Conservation (phyloP, 2,888 invertebrate species). For the Drosophila subsilvestris region DNA sequence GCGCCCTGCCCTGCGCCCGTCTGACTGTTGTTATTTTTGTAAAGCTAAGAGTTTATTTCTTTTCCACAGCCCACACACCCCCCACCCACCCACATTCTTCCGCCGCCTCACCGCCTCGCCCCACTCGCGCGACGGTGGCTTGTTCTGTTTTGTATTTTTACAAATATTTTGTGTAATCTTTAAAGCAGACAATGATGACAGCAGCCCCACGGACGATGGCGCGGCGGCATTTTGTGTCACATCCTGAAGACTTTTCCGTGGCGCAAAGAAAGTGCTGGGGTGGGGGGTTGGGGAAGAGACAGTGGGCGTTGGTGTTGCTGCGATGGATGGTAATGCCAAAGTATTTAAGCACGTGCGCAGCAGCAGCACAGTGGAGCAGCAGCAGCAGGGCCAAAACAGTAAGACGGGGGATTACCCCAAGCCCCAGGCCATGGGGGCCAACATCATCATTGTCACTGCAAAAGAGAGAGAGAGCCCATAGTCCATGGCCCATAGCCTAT, state of each 20-base stretch:
- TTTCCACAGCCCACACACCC: slow-evolving; percentile 29
- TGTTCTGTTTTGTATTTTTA: slow-evolving; percentile 75
- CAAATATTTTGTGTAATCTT: slow-evolving; percentile 81
- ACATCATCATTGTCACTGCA: slow-evolving; percentile 17
- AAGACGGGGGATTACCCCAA: slow-evolving; percentile 23
- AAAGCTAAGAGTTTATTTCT: slow-evolving; percentile 73
- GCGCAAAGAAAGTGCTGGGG: not conserved
- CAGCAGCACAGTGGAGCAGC: slow-evolving; percentile 57
- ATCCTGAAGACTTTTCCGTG: slow-evolving; percentile 69
- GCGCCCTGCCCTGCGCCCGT: slow-evolving; percentile 44
- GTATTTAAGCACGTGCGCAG: slow-evolving; percentile 75
- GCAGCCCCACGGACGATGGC: slow-evolving; percentile 72
- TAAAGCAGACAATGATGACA: slow-evolving; percentile 81
- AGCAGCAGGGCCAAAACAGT: slow-evolving; percentile 14
- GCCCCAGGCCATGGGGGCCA: slow-evolving; percentile 7
- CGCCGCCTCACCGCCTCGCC: not conserved
- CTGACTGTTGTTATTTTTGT: slow-evolving; percentile 77
- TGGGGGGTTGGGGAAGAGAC: not conserved
- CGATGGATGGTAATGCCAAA: slow-evolving; percentile 51
- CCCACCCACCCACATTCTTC: slow-evolving; percentile 15
- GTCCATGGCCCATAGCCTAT: slow-evolving; percentile 46
- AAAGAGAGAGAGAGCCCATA: not conserved
- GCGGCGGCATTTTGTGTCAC: slow-evolving; percentile 81
- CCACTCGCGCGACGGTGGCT: slow-evolving; percentile 4
- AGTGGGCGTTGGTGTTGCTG: slow-evolving; percentile 11